Evolutionary conservation across 2,888 invertebrate species (phyloP).

Genomic region (Mesopsocus fuscifrons): DNA sequence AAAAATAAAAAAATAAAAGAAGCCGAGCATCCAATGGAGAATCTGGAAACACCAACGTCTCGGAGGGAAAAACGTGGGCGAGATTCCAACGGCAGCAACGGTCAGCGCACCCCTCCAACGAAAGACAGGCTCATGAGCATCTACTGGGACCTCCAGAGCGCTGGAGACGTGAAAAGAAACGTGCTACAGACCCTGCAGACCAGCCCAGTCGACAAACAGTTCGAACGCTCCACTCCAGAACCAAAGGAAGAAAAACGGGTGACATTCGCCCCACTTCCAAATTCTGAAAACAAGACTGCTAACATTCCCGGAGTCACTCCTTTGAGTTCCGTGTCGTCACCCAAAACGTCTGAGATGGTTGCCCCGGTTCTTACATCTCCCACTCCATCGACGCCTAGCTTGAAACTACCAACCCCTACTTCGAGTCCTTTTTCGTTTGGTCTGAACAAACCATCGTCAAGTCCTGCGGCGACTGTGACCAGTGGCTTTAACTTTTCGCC

Average conservation of each 20-base stretch:
- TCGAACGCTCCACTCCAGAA: not conserved
- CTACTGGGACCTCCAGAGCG: slow-evolving; percentile 5
- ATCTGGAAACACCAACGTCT: not conserved
- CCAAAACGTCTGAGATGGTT: no score
- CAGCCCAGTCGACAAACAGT: not conserved
- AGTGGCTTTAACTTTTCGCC: not conserved
- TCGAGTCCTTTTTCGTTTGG: no score
- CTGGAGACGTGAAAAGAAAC: not conserved
- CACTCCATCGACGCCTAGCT: no score
- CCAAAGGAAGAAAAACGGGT: not conserved
- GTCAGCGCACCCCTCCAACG: not conserved
- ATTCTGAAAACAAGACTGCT: not conserved
- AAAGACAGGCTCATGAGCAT: slow-evolving; percentile 6
- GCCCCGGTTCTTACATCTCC: no score
- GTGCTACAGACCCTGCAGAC: not conserved
- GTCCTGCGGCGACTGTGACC: not conserved
- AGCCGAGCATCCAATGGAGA: no score
- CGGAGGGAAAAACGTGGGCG: not conserved
- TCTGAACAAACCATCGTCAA: not conserved
- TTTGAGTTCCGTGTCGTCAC: no score
- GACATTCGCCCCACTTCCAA: not conserved
- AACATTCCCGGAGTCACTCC: no score
- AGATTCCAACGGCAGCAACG: not conserved
- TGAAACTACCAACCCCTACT: no score
- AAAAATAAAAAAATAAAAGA: not conserved